These are phyloP conservation scores for Crematogaster levior DNA, from an alignment of 2,888 invertebrate species.

Conservation along the genomic window DNA sequence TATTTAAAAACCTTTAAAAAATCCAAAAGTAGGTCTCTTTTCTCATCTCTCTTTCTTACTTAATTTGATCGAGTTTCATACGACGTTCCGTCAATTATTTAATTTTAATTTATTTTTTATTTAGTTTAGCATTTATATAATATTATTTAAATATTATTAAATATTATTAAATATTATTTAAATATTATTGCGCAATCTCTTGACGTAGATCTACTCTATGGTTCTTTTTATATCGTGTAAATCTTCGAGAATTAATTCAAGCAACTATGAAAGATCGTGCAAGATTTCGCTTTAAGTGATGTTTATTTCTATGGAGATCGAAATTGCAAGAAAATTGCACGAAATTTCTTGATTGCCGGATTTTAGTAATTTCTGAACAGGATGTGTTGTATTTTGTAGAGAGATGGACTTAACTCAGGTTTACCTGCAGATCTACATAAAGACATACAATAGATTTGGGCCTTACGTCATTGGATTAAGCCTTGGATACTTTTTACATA, in stretches of 20 bases:
- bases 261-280: neutral
- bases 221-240: neutral
- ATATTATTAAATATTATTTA: neutral
- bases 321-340: neutral
- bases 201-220: neutral
- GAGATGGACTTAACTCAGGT: constrained; percentile 72
- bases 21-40: no score
- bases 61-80: neutral
- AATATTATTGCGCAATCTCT: neutral
- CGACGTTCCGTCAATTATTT: neutral
- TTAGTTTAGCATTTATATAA: no score
- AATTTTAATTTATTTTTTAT: neutral
- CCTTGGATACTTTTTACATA: constrained; percentile 79
- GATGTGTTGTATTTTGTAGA: constrained; percentile 60
- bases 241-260: neutral
- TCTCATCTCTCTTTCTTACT: neutral
- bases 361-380: constrained; percentile 12
- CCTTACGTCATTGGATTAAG: constrained; percentile 83
- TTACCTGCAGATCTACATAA: constrained; percentile 78
- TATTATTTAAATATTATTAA: neutral
- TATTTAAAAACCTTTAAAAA: constrained; percentile 9
- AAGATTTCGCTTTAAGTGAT: neutral
- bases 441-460: constrained; percentile 80
- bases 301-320: neutral
- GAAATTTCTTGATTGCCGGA: constrained; percentile 16